A percentile compares a stretch with the other conserved stretches of the same genome.
These are phyloP conservation scores for Diadema setosum DNA, from an alignment of 35 echinoderm and acorn worm species.

Conservation along the genomic window DNA sequence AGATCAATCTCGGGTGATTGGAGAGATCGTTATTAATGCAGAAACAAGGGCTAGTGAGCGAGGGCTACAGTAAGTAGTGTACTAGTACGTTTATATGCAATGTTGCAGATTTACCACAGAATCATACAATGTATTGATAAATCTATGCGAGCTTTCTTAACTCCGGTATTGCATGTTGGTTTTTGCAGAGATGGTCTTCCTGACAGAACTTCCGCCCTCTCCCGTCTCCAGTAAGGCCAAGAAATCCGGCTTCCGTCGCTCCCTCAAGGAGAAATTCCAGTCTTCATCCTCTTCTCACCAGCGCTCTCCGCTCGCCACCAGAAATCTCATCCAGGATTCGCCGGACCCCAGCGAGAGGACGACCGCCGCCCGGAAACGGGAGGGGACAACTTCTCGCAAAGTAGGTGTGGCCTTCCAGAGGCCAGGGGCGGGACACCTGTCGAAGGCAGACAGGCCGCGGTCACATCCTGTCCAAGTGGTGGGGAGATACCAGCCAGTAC, in stretches of 20 bases:
- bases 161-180: too few species aligned
- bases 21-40: too few species aligned
- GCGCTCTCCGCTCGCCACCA: slow-evolving; percentile 46
- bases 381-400: not conserved
- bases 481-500: slow-evolving; percentile 50
- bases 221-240: not conserved
- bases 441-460: too few species aligned
- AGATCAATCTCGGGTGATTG: too few species aligned
- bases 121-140: too few species aligned
- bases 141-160: too few species aligned
- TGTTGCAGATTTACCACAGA: too few species aligned
- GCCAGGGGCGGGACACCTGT: not conserved
- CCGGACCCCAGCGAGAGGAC: not conserved
- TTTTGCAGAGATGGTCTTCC: slow-evolving; percentile 11
- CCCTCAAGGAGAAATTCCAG: slow-evolving; percentile 34
- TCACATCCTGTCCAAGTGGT: slow-evolving; percentile 1
- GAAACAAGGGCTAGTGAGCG: too few species aligned
- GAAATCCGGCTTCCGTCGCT: slow-evolving; percentile 2
- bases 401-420: not conserved
- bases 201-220: not conserved
- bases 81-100: too few species aligned
- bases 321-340: slow-evolving; percentile 46
- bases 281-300: not conserved
- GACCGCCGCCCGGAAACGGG: not conserved
- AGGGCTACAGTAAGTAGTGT: too few species aligned